phyloP scores from a whole-genome alignment of 2,797 vertebrate genomes.

The Pachyuromys duprasi region DNA sequence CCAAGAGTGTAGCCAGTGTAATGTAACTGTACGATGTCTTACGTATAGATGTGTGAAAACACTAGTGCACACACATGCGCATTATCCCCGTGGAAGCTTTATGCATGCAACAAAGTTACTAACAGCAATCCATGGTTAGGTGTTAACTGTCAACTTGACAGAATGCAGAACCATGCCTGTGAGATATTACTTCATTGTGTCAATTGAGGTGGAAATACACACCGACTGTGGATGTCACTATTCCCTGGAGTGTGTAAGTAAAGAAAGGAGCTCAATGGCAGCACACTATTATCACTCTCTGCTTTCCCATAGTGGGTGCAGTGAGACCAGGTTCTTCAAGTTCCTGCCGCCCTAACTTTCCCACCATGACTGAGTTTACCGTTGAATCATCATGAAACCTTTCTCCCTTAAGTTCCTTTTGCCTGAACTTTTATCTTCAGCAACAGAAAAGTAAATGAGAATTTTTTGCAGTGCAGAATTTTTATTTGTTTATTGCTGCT shows the following conservation, averaged over 20 bases:
- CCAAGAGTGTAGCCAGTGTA: no score
- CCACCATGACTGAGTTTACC: not conserved
- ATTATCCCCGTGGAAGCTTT: not conserved
- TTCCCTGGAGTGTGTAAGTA: not conserved
- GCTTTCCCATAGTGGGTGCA: not conserved
- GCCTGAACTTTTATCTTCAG: no score
- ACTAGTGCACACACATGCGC: not conserved
- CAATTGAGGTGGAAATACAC: not conserved
- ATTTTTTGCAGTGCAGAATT: not conserved
- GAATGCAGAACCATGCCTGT: not conserved
- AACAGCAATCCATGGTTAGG: no score
- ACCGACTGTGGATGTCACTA: no score
- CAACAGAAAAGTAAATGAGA: not conserved
- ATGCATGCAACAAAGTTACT: not conserved
- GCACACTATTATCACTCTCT: not conserved
- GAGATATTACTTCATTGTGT: not conserved
- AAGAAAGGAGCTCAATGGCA: no score
- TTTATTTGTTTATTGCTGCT: not conserved
- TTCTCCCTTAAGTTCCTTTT: not conserved
- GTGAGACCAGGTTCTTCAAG: not conserved
- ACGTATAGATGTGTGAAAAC: not conserved
- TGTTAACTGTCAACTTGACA: not conserved
- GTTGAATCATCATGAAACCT: not conserved
- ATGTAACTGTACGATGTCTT: not conserved
- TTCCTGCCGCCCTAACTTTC: not conserved